Conservation (phyloP, 2,113 vertebrate genomes). For the Tautogolabrus adspersus region DNA sequence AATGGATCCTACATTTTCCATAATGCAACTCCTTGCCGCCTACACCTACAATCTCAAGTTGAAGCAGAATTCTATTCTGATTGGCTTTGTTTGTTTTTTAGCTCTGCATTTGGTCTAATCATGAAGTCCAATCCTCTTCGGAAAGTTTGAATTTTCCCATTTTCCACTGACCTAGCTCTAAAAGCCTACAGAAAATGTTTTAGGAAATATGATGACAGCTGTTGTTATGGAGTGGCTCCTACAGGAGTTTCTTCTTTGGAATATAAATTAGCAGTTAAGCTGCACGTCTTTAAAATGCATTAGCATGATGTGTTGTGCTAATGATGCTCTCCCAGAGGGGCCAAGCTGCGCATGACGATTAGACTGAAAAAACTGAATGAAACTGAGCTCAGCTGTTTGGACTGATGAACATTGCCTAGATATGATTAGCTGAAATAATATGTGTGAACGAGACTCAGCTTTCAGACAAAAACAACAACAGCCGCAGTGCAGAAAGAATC, state of each 20-base stretch:
- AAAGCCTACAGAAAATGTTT: constrained; percentile 26
- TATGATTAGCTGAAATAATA: constrained; percentile 52
- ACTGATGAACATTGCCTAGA: constrained; percentile 37
- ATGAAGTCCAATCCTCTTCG: not conserved
- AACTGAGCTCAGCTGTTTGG: constrained; percentile 64
- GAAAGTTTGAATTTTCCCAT: not conserved
- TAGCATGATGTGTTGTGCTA: constrained; percentile 57
- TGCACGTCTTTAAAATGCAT: constrained; percentile 66
- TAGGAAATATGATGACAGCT: constrained; percentile 51
- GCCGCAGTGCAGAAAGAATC: constrained; percentile 28
- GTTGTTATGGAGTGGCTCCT: constrained; percentile 59
- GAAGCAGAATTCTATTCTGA: no score
- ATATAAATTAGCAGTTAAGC: constrained; percentile 72
- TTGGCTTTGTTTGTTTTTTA: not conserved
- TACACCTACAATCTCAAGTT: no score
- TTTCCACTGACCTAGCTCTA: not conserved
- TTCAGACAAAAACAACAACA: constrained; percentile 30
- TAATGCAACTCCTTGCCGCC: no score
- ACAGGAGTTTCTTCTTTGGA: constrained; percentile 45
- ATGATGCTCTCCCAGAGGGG: constrained; percentile 57
- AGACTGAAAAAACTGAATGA: constrained; percentile 52
- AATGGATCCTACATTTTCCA: no score
- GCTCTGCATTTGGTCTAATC: not conserved
- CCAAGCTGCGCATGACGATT: constrained; percentile 56
- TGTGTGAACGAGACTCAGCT: constrained; percentile 40